Conservation (phyloP, 2,797 vertebrate species). For the Falco concolor region DNA sequence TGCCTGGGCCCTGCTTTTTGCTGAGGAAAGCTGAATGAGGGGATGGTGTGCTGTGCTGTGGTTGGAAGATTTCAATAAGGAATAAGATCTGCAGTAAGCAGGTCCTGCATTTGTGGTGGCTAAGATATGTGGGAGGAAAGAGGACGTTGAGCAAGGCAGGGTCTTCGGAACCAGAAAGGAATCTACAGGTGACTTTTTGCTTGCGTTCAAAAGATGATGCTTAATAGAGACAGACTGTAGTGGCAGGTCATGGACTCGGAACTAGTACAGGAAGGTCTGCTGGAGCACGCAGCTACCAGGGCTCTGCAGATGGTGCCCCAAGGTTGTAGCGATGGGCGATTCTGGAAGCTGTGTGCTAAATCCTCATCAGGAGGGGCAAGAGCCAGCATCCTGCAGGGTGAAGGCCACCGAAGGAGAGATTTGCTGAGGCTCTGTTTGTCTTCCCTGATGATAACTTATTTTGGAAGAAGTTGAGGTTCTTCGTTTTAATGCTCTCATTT, state of each 20-base stretch:
- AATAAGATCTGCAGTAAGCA: background rate
- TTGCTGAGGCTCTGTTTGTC: background rate
- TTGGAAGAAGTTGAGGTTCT: constrained; percentile 16
- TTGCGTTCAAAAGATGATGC: background rate
- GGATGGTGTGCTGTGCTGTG: background rate
- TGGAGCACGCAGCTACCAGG: background rate
- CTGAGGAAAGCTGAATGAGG: background rate
- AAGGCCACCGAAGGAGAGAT: constrained; percentile 9
- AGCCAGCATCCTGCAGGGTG: constrained; percentile 35
- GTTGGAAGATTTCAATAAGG: background rate
- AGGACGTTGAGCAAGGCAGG: background rate
- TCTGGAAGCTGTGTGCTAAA: constrained; percentile 9
- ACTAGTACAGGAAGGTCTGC: background rate
- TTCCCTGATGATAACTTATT: constrained; percentile 31
- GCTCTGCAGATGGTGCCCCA: background rate
- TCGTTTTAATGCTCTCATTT: constrained; percentile 41
- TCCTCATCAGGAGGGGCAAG: background rate
- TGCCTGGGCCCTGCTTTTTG: background rate
- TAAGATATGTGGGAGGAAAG: background rate
- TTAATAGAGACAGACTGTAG: background rate
- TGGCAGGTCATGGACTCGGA: background rate
- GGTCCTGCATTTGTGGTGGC: background rate
- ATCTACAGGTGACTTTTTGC: background rate
- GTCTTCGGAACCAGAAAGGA: background rate
- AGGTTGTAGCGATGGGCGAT: background rate